Evolutionary conservation across 2,888 invertebrate species (phyloP).

Genomic region (Neelides folsomi): DNA sequence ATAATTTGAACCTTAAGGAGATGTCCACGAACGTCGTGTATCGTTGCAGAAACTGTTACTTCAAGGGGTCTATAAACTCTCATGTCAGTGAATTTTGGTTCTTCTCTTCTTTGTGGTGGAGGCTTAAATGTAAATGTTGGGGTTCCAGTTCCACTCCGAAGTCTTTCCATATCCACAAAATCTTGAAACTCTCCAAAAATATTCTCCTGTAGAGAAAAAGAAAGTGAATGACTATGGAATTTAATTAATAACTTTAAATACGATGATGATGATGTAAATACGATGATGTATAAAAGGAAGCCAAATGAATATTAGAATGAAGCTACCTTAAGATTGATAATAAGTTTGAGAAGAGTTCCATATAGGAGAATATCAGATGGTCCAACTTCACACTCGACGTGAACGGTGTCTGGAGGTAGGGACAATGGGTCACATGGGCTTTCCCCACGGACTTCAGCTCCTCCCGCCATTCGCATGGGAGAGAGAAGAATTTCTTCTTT

Average conservation of each 20-base stretch:
- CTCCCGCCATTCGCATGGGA: constrained; percentile 70
- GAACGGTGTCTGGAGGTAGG: constrained; percentile 75
- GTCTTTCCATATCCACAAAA: constrained; percentile 79
- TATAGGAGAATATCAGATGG: constrained; percentile 83
- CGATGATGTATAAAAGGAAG: too few relatives aligned
- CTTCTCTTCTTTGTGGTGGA: constrained; percentile 12
- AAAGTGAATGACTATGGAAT: neutral
- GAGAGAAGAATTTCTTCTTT: constrained; percentile 83
- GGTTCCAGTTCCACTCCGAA: constrained; percentile 13
- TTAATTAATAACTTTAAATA: neutral
- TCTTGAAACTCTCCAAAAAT: constrained; percentile 93
- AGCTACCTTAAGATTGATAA: constrained; percentile 64
- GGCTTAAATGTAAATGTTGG: neutral
- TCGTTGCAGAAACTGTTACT: constrained; percentile 79
- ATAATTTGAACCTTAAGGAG: constrained; percentile 53
- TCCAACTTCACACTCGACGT: constrained; percentile 84
- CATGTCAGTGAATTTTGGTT: constrained; percentile 53
- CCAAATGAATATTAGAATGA: neutral
- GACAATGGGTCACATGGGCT: constrained; percentile 68
- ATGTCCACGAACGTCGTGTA: constrained; percentile 93
- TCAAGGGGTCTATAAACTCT: constrained; percentile 76
- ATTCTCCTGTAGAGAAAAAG: constrained; percentile 55
- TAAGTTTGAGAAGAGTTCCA: constrained; percentile 77
- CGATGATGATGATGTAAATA: too few relatives aligned
- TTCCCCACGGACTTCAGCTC: constrained; percentile 17